These are phyloP conservation scores for Molanna angustata DNA, from an alignment of 2,888 invertebrate species.

Conservation along the genomic window DNA sequence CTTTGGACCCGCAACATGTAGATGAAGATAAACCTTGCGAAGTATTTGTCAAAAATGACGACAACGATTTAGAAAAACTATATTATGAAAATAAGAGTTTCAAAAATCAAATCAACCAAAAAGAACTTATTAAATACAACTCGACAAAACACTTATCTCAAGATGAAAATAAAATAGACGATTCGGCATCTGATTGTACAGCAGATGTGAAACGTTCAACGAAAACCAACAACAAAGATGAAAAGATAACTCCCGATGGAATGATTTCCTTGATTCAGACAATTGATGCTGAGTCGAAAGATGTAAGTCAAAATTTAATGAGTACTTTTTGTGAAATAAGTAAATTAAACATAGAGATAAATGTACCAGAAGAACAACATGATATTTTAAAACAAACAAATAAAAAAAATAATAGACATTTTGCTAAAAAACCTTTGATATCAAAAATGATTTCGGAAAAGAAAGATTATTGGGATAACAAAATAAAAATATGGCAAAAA, in stretches of 20 bases:
- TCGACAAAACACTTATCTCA: too few species aligned
- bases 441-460: slow-evolving; percentile 49
- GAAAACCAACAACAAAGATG: slow-evolving; percentile 41
- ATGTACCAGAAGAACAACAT: background rate
- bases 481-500: slow-evolving; percentile 43
- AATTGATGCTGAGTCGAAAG: slow-evolving; percentile 50
- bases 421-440: slow-evolving; percentile 26
- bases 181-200: slow-evolving; percentile 50
- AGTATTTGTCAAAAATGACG: background rate
- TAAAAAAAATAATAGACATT: background rate
- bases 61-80: slow-evolving; percentile 17
- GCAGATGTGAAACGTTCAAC: slow-evolving; percentile 53
- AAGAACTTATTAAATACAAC: too few species aligned
- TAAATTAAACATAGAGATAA: slow-evolving; percentile 2
- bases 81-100: background rate
- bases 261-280: slow-evolving; percentile 57
- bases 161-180: slow-evolving; percentile 45
- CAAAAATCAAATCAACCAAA: too few species aligned
- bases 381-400: slow-evolving; percentile 32
- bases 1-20: too few species aligned
- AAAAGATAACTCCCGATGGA: slow-evolving; percentile 4
- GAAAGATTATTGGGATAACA: slow-evolving; percentile 54
- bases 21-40: too few species aligned
- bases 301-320: slow-evolving; percentile 13
- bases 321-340: background rate